Base-by-base conservation (phyloP, 2,888 invertebrate species). In the Drosophila nigricruria region DNA sequence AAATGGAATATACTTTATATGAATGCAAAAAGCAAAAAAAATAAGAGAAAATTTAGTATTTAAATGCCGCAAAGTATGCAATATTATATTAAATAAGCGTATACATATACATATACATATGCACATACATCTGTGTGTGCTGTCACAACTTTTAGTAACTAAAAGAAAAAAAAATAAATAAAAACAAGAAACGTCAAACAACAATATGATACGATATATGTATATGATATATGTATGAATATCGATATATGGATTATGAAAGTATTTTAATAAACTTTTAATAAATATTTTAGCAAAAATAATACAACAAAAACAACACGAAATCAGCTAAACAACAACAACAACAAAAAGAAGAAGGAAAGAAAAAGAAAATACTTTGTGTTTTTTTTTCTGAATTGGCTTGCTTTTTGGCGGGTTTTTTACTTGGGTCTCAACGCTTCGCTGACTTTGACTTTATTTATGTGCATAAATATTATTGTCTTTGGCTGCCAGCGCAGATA, bases 21-120 rank as follows among this genome's bases (percentile, higher is more conserved):
- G 30, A 69, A 61, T 74, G 69, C 60, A 57, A 70, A 71, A 54
- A 58, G 34, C 38, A 52, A 66, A 63, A 63, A 34, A 18, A 66
- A 70, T 8, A n/a, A 32, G 36, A 10, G 36, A 73, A 69, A 59
- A 32, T 52, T 32, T 86, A 88, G 89, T 89, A 64, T 70, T 53
- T 82, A 88, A 77, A 85, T 67, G 80, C 88, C 90, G 73, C 90
- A 89, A 88, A 89, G 86, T 85, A 89, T 85, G 88, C 90, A 86
- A 86, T 82, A 86, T 85, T 89, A 82, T 77, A 85, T 70, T 85
- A 83, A 57, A 67, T 68, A 84, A 66, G 64, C 56, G 72, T 62
- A 73, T 76, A 63, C 56, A 72, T 47, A 57, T 60, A 59, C 30
- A 49, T 49, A 49, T 49, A 49, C 49, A 49, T 49, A 30, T 18